Percentiles rank a stretch among this genome's conserved stretches.
phyloP scores from a whole-genome alignment of 2,888 invertebrate genomes.

The Pherbina coryleti region DNA sequence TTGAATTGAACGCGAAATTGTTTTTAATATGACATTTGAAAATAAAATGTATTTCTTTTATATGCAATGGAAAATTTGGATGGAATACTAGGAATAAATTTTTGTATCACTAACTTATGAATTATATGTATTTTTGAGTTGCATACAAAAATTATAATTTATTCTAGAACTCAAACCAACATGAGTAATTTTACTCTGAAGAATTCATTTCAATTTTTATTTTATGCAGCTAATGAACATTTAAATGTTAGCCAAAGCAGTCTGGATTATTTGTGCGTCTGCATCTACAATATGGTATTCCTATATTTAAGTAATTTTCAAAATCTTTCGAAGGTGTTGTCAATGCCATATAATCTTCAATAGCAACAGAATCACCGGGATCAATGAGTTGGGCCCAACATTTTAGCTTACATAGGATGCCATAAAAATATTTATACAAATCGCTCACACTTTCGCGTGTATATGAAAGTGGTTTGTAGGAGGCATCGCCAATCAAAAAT shows the following conservation, averaged over 20 bases:
- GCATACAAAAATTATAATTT: too few species aligned
- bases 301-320: slow-evolving; percentile 49
- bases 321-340: slow-evolving; percentile 47
- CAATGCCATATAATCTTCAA: slow-evolving; percentile 57
- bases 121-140: too few species aligned
- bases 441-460: slow-evolving; percentile 51
- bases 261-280: slow-evolving; percentile 50
- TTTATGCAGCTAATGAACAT: neutral
- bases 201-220: neutral
- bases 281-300: slow-evolving; percentile 53
- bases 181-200: too few species aligned
- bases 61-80: too few species aligned
- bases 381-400: slow-evolving; percentile 59
- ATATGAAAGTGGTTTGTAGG: slow-evolving; percentile 41
- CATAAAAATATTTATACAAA: slow-evolving; percentile 55
- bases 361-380: slow-evolving; percentile 52
- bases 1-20: too few species aligned
- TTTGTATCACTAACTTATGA: too few species aligned
- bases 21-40: too few species aligned
- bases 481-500: slow-evolving; percentile 46
- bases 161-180: too few species aligned
- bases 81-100: too few species aligned
- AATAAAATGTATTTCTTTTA: too few species aligned
- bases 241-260: neutral
- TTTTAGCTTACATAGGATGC: slow-evolving; percentile 50